A percentile compares a stretch with the other conserved stretches of the same genome.
phyloP scores from a whole-genome alignment of 2,113 vertebrate genomes.

The Tyto alba region DNA sequence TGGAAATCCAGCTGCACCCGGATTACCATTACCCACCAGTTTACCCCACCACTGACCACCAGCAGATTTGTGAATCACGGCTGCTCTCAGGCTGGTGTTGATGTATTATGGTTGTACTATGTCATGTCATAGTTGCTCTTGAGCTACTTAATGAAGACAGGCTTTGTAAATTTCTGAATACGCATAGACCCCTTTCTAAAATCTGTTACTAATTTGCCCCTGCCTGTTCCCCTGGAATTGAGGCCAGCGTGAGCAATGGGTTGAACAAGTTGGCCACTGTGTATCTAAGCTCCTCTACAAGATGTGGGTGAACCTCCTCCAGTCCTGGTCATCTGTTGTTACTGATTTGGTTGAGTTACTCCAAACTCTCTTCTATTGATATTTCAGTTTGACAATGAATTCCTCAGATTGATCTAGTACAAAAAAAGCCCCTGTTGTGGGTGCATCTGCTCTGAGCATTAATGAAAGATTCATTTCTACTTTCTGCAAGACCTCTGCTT shows the following conservation, averaged over 20 bases:
- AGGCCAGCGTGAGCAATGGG: not conserved
- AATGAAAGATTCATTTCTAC: not conserved
- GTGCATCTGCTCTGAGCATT: not conserved
- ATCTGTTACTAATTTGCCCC: not conserved
- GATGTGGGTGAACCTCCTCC: not conserved
- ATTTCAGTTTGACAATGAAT: not conserved
- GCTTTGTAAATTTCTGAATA: not conserved
- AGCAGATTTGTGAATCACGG: not conserved
- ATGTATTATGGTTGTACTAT: not conserved
- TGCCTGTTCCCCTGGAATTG: not conserved
- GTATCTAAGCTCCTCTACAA: not conserved
- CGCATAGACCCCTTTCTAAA: not conserved
- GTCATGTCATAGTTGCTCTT: not conserved
- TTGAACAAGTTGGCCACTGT: not conserved
- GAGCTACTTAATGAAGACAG: not conserved
- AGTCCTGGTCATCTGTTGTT: not conserved
- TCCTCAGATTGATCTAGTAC: not conserved
- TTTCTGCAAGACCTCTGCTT: not conserved
- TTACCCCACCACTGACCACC: not conserved
- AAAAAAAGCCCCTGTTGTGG: not conserved
- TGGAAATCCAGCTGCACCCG: not conserved
- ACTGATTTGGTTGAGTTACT: not conserved
- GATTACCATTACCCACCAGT: not conserved
- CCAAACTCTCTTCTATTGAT: not conserved
- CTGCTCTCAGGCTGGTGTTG: fast-evolving